Conservation (phyloP, 2,797 vertebrate species). For the Melanotaenia trifasciata region DNA sequence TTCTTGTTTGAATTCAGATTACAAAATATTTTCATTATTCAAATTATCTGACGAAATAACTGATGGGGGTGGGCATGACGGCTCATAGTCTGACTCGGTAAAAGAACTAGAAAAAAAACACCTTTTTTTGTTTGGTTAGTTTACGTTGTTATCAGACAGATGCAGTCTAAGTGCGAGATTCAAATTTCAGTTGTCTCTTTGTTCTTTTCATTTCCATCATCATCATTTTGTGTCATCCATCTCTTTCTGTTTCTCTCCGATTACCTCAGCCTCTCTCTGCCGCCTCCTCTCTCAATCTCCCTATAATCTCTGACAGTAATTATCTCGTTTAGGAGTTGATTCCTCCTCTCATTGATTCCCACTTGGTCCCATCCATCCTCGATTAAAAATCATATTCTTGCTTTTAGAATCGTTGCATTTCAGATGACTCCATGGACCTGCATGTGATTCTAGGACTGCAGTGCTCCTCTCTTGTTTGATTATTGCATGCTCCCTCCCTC, state of each 20-base stretch:
- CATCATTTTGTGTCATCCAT: conserved; percentile 22
- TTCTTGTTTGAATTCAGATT: neutral
- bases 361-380: conserved; percentile 67
- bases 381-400: conserved; percentile 77
- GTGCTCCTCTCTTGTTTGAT: conserved; percentile 64
- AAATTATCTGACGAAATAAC: neutral
- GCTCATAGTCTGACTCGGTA: neutral
- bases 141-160: neutral
- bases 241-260: conserved; percentile 14
- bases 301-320: conserved; percentile 73
- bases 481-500: conserved; percentile 59
- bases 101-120: neutral
- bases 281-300: conserved; percentile 36
- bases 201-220: conserved; percentile 7
- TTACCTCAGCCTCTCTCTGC: conserved; percentile 8
- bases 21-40: neutral
- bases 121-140: neutral
- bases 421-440: conserved; percentile 82
- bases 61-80: neutral
- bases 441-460: conserved; percentile 52
- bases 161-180: neutral
- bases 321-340: conserved; percentile 79
- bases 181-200: neutral
- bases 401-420: conserved; percentile 82
- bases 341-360: conserved; percentile 73